These are phyloP conservation scores for Lasiurus cinereus DNA, from an alignment of 2,113 vertebrate species.

Conservation along the genomic window DNA sequence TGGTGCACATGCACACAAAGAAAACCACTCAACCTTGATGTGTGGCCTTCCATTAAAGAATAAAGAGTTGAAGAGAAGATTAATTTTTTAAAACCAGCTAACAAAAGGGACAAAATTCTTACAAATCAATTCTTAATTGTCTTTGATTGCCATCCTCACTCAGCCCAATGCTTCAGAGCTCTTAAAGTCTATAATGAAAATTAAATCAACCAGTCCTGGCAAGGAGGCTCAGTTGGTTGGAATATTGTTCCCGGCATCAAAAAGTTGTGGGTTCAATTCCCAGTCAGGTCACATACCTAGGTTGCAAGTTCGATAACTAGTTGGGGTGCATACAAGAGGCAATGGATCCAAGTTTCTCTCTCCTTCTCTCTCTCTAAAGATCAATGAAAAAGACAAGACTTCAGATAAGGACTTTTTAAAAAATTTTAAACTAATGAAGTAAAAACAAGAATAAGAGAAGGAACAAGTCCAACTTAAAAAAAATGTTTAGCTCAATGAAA, in stretches of 20 bases:
- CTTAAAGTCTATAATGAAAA: neutral
- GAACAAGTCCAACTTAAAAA: neutral
- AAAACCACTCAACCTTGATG: neutral
- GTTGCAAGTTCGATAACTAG: neutral
- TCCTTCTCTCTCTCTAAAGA: neutral
- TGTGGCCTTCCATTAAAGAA: neutral
- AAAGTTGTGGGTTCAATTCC: neutral
- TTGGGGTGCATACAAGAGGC: neutral
- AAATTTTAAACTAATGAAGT: neutral
- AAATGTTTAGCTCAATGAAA: neutral
- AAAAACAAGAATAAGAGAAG: neutral
- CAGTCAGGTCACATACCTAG: neutral
- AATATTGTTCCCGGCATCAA: neutral
- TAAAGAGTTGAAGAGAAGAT: neutral
- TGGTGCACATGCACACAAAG: neutral
- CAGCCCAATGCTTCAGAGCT: neutral
- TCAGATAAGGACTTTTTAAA: neutral
- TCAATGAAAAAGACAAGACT: neutral
- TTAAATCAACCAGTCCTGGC: neutral
- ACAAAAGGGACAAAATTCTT: neutral
- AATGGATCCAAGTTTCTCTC: neutral
- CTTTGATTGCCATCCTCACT: neutral
- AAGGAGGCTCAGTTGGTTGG: neutral
- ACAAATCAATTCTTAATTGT: conserved; percentile 33
- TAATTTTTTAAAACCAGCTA: neutral